phyloP scores from a whole-genome alignment of 2,888 invertebrate species.

The Macrosiphum euphorbiae region DNA sequence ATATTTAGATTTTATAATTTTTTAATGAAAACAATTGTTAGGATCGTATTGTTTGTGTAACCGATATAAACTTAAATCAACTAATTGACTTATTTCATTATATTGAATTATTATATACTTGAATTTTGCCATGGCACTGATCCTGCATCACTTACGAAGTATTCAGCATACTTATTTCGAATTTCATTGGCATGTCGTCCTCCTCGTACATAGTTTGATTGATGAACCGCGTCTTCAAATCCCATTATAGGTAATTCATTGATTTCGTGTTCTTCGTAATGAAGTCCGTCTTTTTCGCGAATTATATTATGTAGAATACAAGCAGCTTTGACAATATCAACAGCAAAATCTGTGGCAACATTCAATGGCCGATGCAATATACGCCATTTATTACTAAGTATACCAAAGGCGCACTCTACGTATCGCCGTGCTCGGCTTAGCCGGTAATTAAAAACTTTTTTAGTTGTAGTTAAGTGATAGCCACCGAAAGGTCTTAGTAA shows the following conservation, averaged over 20 bases:
- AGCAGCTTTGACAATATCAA: conserved; percentile 68
- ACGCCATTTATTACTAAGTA: conserved; percentile 68
- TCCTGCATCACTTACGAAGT: not conserved
- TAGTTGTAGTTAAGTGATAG: conserved; percentile 62
- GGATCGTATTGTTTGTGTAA: conserved; percentile 12
- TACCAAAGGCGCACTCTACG: not conserved
- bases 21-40: conserved; percentile 12
- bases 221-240: conserved; percentile 21
- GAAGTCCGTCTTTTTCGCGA: too few species aligned
- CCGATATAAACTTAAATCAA: conserved; percentile 12
- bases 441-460: conserved; percentile 66
- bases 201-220: conserved; percentile 10
- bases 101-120: conserved; percentile 8
- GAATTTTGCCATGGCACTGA: conserved; percentile 10
- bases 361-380: conserved; percentile 69
- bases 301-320: conserved; percentile 67
- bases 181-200: conserved; percentile 21
- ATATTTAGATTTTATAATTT: conserved; percentile 7
- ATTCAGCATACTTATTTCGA: conserved; percentile 49
- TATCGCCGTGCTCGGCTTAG: conserved; percentile 65
- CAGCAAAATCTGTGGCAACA: conserved; percentile 67
- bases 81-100: conserved; percentile 4
- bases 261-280: too few species aligned
- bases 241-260: conserved; percentile 11
- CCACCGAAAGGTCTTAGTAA: conserved; percentile 66